A percentile compares a stretch with the other conserved stretches of the same genome.
phyloP scores from a whole-genome alignment of 37 sponge, comb jelly and placozoan species.

The Cladorhizidae sp. region DNA sequence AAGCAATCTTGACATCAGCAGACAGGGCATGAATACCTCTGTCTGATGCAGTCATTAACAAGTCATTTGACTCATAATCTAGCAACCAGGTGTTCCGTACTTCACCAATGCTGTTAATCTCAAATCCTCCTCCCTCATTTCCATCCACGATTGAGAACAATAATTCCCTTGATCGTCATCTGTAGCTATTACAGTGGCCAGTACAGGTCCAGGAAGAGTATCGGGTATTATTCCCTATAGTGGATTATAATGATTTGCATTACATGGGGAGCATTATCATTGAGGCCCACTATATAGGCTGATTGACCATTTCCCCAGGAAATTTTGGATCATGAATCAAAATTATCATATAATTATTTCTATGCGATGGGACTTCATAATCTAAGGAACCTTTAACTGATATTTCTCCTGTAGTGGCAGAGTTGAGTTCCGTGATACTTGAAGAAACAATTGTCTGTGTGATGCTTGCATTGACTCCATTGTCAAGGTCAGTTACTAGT shows the following conservation, averaged over 20 bases:
- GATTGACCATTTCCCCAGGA: not conserved
- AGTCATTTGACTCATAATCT: slow-evolving; percentile 30
- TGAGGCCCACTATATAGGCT: slow-evolving; percentile 45
- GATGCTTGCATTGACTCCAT: slow-evolving; percentile 45
- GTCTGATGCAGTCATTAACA: slow-evolving; percentile 41
- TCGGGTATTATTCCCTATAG: slow-evolving; percentile 14
- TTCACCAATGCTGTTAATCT: not conserved
- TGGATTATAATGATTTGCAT: not conserved
- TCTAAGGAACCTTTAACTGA: slow-evolving; percentile 29
- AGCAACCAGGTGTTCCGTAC: slow-evolving; percentile 6
- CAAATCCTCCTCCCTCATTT: slow-evolving; percentile 37
- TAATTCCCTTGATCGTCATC: slow-evolving; percentile 46
- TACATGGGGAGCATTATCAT: slow-evolving; percentile 44
- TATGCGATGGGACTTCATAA: slow-evolving; percentile 32
- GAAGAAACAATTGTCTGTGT: slow-evolving; percentile 25
- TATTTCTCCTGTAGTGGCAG: slow-evolving; percentile 50
- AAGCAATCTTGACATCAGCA: slow-evolving; percentile 8
- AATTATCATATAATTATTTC: slow-evolving; percentile 21
- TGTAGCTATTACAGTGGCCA: slow-evolving; percentile 25
- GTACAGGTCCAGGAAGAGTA: slow-evolving; percentile 1
- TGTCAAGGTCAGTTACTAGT: slow-evolving; percentile 56
- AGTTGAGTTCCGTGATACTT: too few relatives aligned
- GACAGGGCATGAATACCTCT: slow-evolving; percentile 35
- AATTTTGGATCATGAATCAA: slow-evolving; percentile 30
- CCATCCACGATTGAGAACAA: slow-evolving; percentile 31